Conservation (phyloP, 2,797 vertebrate species). For the Enteromius afrohamiltoni region DNA sequence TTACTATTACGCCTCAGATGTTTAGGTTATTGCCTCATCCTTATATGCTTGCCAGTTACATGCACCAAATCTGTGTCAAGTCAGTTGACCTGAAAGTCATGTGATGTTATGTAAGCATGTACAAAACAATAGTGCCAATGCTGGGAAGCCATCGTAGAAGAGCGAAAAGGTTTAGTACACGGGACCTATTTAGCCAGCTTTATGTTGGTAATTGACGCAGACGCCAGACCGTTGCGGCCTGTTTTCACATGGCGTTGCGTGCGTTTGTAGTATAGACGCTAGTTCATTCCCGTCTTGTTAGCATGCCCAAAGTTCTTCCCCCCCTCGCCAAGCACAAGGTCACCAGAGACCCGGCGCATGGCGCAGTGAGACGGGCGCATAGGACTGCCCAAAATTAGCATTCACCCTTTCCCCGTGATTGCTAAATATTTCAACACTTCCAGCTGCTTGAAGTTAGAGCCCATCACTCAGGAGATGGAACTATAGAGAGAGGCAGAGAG, state of each 20-base stretch:
- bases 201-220: not conserved
- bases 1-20: not conserved
- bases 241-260: not conserved
- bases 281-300: conserved; percentile 63
- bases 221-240: not conserved
- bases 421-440: conserved; percentile 83
- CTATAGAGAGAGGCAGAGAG: conserved; percentile 52
- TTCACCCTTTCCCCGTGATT: conserved; percentile 70
- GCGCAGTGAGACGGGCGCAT: conserved; percentile 58
- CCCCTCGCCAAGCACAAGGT: conserved; percentile 69
- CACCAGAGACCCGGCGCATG: conserved; percentile 72
- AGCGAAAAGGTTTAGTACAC: not conserved
- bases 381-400: conserved; percentile 72
- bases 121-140: conserved; percentile 29
- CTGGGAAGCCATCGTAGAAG: not conserved
- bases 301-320: conserved; percentile 68
- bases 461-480: conserved; percentile 72
- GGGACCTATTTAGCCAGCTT: not conserved
- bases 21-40: conserved; percentile 16
- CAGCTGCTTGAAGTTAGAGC: conserved; percentile 81
- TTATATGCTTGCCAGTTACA: not conserved
- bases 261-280: not conserved
- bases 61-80: conserved; percentile 23
- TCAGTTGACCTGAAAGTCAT: conserved; percentile 32
- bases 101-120: not conserved